Conservation (phyloP, 2,888 invertebrate genomes). For the Xanthorhoe designata region DNA sequence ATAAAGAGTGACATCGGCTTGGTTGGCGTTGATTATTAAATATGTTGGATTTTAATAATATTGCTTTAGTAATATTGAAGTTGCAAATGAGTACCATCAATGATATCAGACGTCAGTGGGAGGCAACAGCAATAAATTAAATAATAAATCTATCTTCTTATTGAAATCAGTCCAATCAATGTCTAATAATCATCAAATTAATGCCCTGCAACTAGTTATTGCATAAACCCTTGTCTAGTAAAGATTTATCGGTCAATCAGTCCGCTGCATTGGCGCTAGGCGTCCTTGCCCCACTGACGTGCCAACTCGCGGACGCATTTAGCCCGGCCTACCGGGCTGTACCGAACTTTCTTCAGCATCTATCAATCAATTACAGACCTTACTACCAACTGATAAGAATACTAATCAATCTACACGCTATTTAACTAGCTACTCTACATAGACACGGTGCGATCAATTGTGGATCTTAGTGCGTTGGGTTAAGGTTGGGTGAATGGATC, state of each 20-base stretch:
- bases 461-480: slow-evolving; percentile 55
- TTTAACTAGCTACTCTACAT: slow-evolving; percentile 51
- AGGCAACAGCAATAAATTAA: neutral
- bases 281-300: slow-evolving; percentile 83
- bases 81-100: neutral
- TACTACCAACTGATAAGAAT: slow-evolving; percentile 55
- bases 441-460: slow-evolving; percentile 49
- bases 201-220: slow-evolving; percentile 30
- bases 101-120: neutral
- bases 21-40: neutral
- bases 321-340: slow-evolving; percentile 68
- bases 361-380: slow-evolving; percentile 66
- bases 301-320: slow-evolving; percentile 75
- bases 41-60: neutral
- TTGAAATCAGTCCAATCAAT: slow-evolving; percentile 17
- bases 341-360: slow-evolving; percentile 67
- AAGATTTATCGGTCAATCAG: slow-evolving; percentile 82
- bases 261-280: slow-evolving; percentile 75
- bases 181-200: slow-evolving; percentile 23
- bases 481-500: slow-evolving; percentile 50
- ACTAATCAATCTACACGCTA: slow-evolving; percentile 41
- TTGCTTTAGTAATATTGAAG: neutral
- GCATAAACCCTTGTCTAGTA: slow-evolving; percentile 54
- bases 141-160: slow-evolving; percentile 7
- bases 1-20: neutral